Base-by-base conservation (phyloP, 2,797 vertebrate species). In the Malurus leucopterus region DNA sequence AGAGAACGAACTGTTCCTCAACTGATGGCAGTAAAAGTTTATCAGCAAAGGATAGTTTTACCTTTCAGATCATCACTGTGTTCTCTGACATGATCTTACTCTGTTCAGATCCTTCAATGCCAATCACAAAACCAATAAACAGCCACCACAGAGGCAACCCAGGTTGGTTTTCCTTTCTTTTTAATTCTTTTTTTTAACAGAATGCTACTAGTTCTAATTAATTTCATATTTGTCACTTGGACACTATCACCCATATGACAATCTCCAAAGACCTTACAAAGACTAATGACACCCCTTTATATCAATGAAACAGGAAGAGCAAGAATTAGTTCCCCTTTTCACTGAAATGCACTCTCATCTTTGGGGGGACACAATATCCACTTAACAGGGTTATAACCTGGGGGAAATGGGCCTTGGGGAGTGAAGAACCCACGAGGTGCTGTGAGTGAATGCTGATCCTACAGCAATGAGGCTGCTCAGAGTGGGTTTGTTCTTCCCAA, bases 171-270 rank as follows among this genome's bases (percentile, higher is more conserved):
- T 27, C 13, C 0, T 8, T 6, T 13, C 11, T 22, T 13, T 15
- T 8, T 23, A 14, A 34, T 32, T 36, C 30, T 36, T 57, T 38
- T 38, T 59, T 67, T 30, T 26, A 47, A 11, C 23, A 73, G 32
- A 79, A 86, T 59, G 44, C 54, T 86, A 54, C 85, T 51, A 62
- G 47, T 82, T 54, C 51, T 89, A 86, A 91, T 91, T 93, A 89
- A 93, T 92, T 92, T 88, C 89, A 88, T 95, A 94, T 91, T 89
- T 91, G 71, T 89, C 90, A 88, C 72, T 91, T 74, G 81, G 88
- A 73, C 78, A 88, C 69, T 77, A 55, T 91, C 61, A 91, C 65
- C 62, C 47, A 65, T 68, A 88, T 54, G 71, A 91, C 71, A 91
- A 71, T 51, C 64, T 91, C 87, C 69, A 91, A 93, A 73, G 73